Percentiles rank a stretch among this genome's conserved stretches.
These are phyloP conservation scores for Ruditapes philippinarum DNA, from an alignment of 1,140 invertebrate genomes.

Conservation along the genomic window DNA sequence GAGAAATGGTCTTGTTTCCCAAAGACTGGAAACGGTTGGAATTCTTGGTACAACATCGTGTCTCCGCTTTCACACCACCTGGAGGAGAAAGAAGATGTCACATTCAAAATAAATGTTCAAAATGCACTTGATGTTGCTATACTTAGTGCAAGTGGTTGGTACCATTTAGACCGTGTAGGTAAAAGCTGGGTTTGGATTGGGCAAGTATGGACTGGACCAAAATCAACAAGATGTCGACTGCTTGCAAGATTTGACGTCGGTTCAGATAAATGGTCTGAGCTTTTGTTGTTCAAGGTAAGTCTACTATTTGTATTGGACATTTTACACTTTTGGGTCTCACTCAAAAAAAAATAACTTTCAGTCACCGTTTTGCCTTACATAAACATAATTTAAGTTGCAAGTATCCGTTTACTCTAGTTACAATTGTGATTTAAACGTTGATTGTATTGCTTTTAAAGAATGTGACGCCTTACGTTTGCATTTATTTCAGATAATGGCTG, in stretches of 20 bases:
- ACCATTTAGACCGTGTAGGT: conserved; percentile 13
- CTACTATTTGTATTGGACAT: no score
- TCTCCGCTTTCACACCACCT: conserved; percentile 27
- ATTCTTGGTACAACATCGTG: neutral
- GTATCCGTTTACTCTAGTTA: no score
- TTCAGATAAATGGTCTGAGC: conserved; percentile 39
- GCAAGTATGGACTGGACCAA: conserved; percentile 43
- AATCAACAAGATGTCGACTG: conserved; percentile 36
- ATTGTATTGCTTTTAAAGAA: no score
- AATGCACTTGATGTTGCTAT: conserved; percentile 45
- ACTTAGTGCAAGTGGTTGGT: conserved; percentile 8
- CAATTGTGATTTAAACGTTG: no score
- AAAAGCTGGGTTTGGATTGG: conserved; percentile 29
- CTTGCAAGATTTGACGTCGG: conserved; percentile 39
- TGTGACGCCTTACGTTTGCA: no score
- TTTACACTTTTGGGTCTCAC: no score
- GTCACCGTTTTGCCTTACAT: no score
- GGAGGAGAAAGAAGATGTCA: conserved; percentile 35
- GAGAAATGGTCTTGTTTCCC: conserved; percentile 52
- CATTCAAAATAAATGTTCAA: conserved; percentile 31
- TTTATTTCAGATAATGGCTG: conserved; percentile 50
- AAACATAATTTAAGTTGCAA: no score
- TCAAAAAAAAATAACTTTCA: no score
- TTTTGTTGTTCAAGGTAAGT: conserved; percentile 58
- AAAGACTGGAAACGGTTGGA: conserved; percentile 4